Evolutionary conservation across 2,113 vertebrate genomes (phyloP).

Genomic region (Echinops telfairi): DNA sequence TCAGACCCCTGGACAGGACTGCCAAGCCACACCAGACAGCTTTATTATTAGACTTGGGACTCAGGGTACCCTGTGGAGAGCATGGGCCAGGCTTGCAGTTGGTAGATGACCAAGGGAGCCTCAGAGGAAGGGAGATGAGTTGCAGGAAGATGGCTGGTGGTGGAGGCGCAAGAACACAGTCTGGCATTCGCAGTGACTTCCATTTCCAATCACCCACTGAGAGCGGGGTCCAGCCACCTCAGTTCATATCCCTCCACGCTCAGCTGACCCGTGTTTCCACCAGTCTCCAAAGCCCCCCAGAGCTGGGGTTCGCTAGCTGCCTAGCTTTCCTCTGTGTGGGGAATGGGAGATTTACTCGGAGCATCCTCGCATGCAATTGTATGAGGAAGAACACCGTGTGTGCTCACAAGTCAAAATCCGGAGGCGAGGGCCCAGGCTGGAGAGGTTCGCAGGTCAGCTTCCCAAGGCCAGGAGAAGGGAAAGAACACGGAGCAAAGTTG

Average conservation of each 20-base stretch:
- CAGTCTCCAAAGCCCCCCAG: neutral
- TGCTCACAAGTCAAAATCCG: neutral
- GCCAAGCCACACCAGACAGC: neutral
- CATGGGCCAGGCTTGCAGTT: neutral
- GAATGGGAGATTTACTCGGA: too few species aligned
- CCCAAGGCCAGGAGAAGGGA: neutral
- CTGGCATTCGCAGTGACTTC: fast-evolving
- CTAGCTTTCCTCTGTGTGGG: neutral
- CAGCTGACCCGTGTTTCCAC: fast-evolving
- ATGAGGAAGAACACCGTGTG: neutral
- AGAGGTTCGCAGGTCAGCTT: neutral
- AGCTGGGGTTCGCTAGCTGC: neutral
- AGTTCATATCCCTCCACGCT: too few species aligned
- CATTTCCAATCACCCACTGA: fast-evolving
- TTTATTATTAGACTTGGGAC: neutral
- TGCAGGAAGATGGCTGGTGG: too few species aligned
- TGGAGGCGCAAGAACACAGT: fast-evolving
- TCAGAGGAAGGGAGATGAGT: neutral
- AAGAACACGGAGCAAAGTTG: neutral
- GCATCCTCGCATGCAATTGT: too few species aligned
- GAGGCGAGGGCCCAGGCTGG: neutral
- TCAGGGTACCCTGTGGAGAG: too few species aligned
- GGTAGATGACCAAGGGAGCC: neutral
- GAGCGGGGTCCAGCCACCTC: fast-evolving
- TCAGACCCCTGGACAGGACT: fast-evolving